Base-by-base conservation (phyloP, 2,797 vertebrate genomes). In the Alauda arvensis region DNA sequence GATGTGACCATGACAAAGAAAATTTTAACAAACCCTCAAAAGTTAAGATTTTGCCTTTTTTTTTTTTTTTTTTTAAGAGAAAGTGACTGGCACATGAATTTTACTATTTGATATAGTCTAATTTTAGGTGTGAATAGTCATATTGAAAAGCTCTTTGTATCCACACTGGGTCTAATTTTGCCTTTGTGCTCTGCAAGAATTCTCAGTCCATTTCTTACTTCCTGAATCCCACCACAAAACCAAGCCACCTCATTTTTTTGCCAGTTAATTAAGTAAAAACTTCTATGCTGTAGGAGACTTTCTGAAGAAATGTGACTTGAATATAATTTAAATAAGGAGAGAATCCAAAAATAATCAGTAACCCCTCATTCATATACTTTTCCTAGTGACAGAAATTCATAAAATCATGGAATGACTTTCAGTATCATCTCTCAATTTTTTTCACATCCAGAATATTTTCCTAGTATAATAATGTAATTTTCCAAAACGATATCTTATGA, bases 111-210 rank as follows among this genome's bases (percentile, higher is more conserved):
- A 37, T 45, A 28, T 40, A 81, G 40, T 76, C 80, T 74, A 89
- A 83, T 92, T 94, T 93, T 70, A 79, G 53, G 51, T 86, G 39
- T 84, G 87, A 90, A 63, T 46, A 87, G 49, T 51, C 60, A 67
- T 56, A 68, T 31, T 83, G 20, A 31, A 91, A 80, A 92, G 37
- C 20, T 85, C 21, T 70, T 85, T 85, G n/a, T 76, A 25, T 53
- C 46, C 74, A 14, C 16, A 13, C 24, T 74, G 39, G 25, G 4
- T 14, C 34, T 94, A 74, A 81, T 33, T 76, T 67, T 1, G 1
- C 53, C 67, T 82, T 81, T 83, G 37, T 66, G 57, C 45, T 83
- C 18, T 66, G 29, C 26, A 37, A 81, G 70, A 31, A 79, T 76
- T 89, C 45, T 43, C 25, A 28, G 34, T 67, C 25, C 10, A 18